Base-by-base conservation (phyloP, 1,140 invertebrate species). In the Drosophila busckii region DNA sequence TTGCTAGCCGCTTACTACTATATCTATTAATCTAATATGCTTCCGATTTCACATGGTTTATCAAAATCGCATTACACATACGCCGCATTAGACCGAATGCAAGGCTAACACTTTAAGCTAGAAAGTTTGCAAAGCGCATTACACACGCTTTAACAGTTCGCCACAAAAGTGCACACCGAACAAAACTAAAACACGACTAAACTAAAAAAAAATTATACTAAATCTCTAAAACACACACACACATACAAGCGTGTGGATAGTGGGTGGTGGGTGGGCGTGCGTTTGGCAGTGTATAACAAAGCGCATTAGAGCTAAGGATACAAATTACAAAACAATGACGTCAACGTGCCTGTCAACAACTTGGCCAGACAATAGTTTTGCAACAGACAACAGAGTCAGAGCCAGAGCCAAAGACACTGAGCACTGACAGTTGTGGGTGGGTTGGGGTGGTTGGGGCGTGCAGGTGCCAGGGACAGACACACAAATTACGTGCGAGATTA, bases 291-390 rank as follows among this genome's bases (percentile, higher is more conserved):
- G 55, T 56, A 73, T 73, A 73, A 73, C 54, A 69, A 64, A 71
- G 68, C 75, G 58, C 75, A 80, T 80, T 69, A 75, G 61, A 75
- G 76, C 69, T 80, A 80, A 80, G 75, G 75, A 80, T 80, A 80
- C 75, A 80, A 80, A 80, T 82, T 80, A 82, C 75, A 45, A 80
- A 80, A 80, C 75, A 80, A 80, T 80, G 76, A 80, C 70, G 70
- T 75, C 75, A 80, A 80, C 75, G 75, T 80, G 75, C 75, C 73
- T 80, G 75, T 80, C 75, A 80, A 75, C 75, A 80, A 82, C 75
- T 75, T 66, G 64, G 69, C 64, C 75, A 80, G 75, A 80, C 73
- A 80, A 80, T 80, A 80, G 73, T 78, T 78, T 65, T 66, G 55
- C 71, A 25, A 50, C 52, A 69, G 46, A 60, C 61, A 59, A 42